Evolutionary conservation across 2,113 vertebrate genomes (phyloP).

Genomic region (Ammospiza caudacuta): DNA sequence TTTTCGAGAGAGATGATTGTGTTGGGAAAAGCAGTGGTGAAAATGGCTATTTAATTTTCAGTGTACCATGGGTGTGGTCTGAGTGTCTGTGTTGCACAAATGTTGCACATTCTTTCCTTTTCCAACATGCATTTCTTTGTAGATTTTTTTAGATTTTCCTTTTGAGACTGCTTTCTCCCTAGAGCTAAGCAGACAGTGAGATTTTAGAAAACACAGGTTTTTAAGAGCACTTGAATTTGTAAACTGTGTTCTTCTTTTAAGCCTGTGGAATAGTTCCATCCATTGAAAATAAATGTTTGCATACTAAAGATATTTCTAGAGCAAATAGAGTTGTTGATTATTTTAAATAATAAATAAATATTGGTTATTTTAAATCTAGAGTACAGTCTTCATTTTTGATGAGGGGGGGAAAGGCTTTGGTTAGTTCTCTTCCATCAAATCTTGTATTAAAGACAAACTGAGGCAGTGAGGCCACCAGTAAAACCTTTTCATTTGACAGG

Average conservation of each 20-base stretch:
- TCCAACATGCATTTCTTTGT: neutral
- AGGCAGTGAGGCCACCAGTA: neutral
- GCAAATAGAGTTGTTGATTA: neutral
- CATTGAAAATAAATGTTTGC: neutral
- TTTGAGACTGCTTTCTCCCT: neutral
- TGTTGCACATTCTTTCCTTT: neutral
- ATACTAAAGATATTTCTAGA: neutral
- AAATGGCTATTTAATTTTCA: neutral
- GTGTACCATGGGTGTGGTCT: neutral
- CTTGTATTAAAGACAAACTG: neutral
- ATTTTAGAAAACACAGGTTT: neutral
- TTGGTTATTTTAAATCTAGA: neutral
- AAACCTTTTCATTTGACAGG: neutral
- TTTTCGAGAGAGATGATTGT: neutral
- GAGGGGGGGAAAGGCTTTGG: neutral
- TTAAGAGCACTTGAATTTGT: neutral
- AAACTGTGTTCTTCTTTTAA: neutral
- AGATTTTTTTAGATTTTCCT: neutral
- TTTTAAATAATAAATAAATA: neutral
- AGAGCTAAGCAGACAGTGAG: neutral
- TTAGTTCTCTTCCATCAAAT: neutral
- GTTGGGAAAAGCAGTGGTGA: neutral
- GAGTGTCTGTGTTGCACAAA: neutral
- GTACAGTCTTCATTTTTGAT: neutral
- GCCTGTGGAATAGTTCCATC: neutral